phyloP scores from a whole-genome alignment of 2,797 vertebrate genomes.

The Gadopsis marmoratus region DNA sequence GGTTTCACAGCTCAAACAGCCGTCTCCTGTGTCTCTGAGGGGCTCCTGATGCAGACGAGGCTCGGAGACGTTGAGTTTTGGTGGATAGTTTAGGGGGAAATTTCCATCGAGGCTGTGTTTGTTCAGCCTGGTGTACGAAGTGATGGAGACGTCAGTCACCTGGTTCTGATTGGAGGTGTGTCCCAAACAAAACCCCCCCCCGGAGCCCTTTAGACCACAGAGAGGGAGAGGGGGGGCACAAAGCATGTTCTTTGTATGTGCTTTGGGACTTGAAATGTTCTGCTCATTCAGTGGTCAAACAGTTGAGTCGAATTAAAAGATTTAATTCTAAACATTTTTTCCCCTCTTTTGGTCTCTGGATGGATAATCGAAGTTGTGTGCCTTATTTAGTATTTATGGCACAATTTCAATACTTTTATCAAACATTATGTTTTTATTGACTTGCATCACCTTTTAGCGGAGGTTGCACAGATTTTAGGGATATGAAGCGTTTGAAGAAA shows the following conservation, averaged over 20 bases:
- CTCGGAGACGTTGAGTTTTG: background rate
- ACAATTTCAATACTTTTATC: no score
- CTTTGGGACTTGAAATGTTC: background rate
- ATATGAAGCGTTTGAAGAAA: no score
- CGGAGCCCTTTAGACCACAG: background rate
- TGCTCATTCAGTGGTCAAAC: background rate
- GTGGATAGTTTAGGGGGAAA: background rate
- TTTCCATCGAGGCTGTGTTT: background rate
- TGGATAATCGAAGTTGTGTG: background rate
- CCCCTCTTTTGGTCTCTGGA: no score
- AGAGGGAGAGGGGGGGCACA: background rate
- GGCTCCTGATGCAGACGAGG: background rate
- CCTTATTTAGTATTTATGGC: no score
- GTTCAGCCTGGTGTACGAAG: background rate
- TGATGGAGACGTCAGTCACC: background rate
- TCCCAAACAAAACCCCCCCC: background rate
- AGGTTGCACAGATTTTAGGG: no score
- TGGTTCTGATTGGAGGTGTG: background rate
- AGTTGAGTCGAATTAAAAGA: background rate
- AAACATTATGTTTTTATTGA: no score
- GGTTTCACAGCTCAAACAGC: slow-evolving; percentile 1
- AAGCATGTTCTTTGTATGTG: background rate
- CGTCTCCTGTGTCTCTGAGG: background rate
- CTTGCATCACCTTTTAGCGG: no score
- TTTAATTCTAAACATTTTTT: background rate